Conservation (phyloP, 2,797 vertebrate genomes). For the Parauchenoglanis punctatus region DNA sequence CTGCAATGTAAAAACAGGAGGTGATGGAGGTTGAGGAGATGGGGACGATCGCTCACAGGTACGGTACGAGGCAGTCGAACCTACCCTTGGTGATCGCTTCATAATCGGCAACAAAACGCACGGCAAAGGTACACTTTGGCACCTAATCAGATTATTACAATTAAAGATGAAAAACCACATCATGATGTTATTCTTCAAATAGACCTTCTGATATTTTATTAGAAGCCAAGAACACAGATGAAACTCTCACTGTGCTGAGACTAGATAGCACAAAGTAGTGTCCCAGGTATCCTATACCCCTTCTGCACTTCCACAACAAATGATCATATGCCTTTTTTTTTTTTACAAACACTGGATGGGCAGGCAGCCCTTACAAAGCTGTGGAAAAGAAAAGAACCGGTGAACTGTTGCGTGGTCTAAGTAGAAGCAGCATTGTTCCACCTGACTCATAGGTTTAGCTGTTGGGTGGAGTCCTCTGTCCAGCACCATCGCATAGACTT, state of each 20-base stretch:
- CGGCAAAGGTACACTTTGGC: neutral
- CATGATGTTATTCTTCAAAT: neutral
- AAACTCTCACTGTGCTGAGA: neutral
- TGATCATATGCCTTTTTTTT: neutral
- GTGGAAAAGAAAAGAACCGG: neutral
- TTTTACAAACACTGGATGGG: neutral
- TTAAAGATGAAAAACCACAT: neutral
- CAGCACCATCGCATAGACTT: neutral
- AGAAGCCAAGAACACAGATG: neutral
- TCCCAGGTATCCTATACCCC: no score
- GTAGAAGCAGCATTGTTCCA: neutral
- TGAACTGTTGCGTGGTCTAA: neutral
- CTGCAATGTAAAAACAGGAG: no score
- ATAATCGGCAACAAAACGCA: neutral
- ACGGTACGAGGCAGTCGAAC: no score
- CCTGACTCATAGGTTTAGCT: conserved; percentile 1
- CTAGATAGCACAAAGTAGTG: neutral
- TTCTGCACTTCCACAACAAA: neutral
- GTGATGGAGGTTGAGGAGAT: no score
- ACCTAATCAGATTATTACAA: neutral
- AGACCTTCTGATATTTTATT: neutral
- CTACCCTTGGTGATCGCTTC: neutral
- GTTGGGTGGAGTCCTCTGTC: neutral
- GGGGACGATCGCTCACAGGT: no score
- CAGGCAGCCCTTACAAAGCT: neutral